phyloP scores from a whole-genome alignment of 2,888 invertebrate species.

The Mimachlamys varia region DNA sequence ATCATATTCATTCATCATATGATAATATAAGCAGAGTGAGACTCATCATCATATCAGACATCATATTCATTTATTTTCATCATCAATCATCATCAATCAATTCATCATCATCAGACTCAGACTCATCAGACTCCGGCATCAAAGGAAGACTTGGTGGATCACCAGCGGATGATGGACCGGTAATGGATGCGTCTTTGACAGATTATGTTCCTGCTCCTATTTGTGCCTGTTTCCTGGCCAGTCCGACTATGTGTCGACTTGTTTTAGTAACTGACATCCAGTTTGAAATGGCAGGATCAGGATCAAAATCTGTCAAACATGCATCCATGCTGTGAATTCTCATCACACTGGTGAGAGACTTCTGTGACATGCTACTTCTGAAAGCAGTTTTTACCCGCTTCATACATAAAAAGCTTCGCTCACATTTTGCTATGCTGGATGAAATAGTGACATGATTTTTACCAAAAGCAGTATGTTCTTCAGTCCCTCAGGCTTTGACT shows the following conservation, averaged over 20 bases:
- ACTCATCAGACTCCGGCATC: no score
- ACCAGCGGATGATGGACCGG: no score
- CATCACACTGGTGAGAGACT: not conserved
- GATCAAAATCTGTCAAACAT: not conserved
- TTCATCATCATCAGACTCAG: no score
- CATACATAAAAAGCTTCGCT: constrained; percentile 26
- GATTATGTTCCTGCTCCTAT: no score
- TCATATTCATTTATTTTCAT: no score
- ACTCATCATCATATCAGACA: no score
- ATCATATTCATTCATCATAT: no score
- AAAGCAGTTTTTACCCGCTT: not conserved
- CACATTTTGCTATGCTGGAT: constrained; percentile 36
- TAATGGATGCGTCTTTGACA: no score
- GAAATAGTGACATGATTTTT: constrained; percentile 6
- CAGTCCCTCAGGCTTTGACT: constrained; percentile 28
- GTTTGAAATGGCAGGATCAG: not conserved
- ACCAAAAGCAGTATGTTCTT: not conserved
- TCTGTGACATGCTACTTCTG: constrained; percentile 13
- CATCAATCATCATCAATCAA: no score
- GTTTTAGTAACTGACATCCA: constrained; percentile 39
- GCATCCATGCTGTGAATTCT: not conserved
- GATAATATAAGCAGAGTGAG: no score
- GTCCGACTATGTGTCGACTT: constrained; percentile 7
- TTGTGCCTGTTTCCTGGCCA: no score
- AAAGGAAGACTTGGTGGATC: no score